These are phyloP conservation scores for Ifrita kowaldi DNA, from an alignment of 2,113 vertebrate species.

Conservation along the genomic window DNA sequence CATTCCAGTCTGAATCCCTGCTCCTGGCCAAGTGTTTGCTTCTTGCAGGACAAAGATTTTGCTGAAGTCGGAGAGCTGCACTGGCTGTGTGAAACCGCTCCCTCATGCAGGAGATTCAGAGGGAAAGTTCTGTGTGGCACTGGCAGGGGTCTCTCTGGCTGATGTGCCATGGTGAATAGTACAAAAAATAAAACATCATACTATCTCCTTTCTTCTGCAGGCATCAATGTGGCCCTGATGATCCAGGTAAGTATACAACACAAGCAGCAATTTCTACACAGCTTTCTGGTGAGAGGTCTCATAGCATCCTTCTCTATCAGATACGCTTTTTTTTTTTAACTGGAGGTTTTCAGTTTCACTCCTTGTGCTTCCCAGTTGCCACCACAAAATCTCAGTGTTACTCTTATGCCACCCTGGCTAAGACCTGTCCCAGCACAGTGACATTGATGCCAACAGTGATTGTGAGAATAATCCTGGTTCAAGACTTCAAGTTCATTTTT, in stretches of 20 bases:
- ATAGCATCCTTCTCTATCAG: background rate
- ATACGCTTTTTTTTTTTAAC: background rate
- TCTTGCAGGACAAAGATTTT: background rate
- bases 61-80: accelerated
- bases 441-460: background rate
- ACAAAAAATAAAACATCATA: background rate
- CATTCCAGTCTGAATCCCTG: background rate
- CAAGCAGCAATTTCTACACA: background rate
- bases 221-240: background rate
- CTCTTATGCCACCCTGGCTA: background rate
- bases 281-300: background rate
- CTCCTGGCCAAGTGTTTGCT: background rate
- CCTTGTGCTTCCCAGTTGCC: background rate
- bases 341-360: background rate
- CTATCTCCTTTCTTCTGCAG: background rate
- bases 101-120: background rate
- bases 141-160: background rate
- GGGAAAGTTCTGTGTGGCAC: background rate
- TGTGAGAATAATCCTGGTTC: background rate
- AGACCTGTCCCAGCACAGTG: background rate
- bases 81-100: background rate
- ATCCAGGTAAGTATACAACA: background rate
- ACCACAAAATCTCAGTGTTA: background rate
- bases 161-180: background rate
- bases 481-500: background rate